Percentiles rank a stretch among this genome's conserved stretches.
phyloP scores from a whole-genome alignment of 2,113 vertebrate genomes.

The Serilophus lunatus region DNA sequence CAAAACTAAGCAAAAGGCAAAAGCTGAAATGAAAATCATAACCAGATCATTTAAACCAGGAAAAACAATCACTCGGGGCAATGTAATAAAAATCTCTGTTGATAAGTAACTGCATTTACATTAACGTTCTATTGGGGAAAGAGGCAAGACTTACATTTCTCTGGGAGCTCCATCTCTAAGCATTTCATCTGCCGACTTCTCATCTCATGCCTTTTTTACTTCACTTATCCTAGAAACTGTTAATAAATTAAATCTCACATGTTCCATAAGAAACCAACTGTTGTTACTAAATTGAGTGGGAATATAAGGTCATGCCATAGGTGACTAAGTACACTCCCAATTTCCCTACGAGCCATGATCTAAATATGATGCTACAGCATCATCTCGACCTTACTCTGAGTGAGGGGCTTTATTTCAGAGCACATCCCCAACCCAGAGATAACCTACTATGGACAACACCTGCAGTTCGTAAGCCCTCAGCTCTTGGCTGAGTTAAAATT shows the following conservation, averaged over 20 bases:
- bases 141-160: constrained; percentile 67
- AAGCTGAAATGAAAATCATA: neutral
- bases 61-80: neutral
- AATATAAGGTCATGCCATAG: constrained; percentile 75
- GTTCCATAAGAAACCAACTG: constrained; percentile 66
- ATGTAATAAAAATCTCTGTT: neutral
- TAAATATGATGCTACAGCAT: constrained; percentile 75
- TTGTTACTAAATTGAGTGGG: constrained; percentile 74
- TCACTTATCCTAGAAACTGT: constrained; percentile 62
- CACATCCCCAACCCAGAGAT: neutral
- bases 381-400: constrained; percentile 73
- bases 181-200: neutral
- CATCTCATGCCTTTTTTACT: constrained; percentile 15
- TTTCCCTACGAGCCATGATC: constrained; percentile 75
- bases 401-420: constrained; percentile 65
- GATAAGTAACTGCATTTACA: neutral
- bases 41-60: neutral
- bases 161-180: neutral
- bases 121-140: neutral
- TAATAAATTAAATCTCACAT: constrained; percentile 63
- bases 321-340: constrained; percentile 73
- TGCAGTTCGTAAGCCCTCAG: neutral
- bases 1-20: neutral
- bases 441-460: constrained; percentile 12
- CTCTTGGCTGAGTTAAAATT: neutral